These are phyloP conservation scores for Serripes groenlandicus DNA, from an alignment of 2,888 invertebrate genomes.

Conservation along the genomic window DNA sequence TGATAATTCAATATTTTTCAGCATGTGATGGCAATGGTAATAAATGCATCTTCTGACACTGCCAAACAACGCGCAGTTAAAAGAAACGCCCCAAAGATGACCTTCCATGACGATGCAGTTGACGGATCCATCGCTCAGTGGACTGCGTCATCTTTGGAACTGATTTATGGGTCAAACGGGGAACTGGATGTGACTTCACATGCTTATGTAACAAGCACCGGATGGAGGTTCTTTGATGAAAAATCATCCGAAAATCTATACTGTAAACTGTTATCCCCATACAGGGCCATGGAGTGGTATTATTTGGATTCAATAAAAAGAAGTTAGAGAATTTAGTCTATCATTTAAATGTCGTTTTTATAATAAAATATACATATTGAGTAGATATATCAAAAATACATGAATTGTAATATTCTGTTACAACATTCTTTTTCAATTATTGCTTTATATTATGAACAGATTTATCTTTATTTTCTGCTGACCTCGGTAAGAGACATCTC, in stretches of 20 bases:
- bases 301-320: constrained; percentile 75
- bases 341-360: too few species aligned
- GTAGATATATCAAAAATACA: too few species aligned
- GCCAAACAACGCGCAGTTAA: constrained; percentile 51
- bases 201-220: constrained; percentile 16
- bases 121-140: constrained; percentile 44
- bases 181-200: constrained; percentile 66
- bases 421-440: too few species aligned
- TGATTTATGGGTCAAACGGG: constrained; percentile 59
- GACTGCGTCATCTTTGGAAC: constrained; percentile 32
- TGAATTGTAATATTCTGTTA: too few species aligned
- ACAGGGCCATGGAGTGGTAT: constrained; percentile 80
- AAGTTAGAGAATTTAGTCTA: too few species aligned
- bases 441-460: too few species aligned
- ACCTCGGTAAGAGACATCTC: too few species aligned
- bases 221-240: constrained; percentile 14
- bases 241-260: constrained; percentile 66
- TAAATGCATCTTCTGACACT: constrained; percentile 48
- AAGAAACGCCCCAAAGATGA: constrained; percentile 49
- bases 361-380: too few species aligned
- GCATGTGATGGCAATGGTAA: constrained; percentile 35
- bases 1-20: too few species aligned
- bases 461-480: too few species aligned
- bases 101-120: constrained; percentile 54
- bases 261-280: constrained; percentile 78